Evolutionary conservation across 2,888 invertebrate species (phyloP).

Genomic region (Mythimna impura): DNA sequence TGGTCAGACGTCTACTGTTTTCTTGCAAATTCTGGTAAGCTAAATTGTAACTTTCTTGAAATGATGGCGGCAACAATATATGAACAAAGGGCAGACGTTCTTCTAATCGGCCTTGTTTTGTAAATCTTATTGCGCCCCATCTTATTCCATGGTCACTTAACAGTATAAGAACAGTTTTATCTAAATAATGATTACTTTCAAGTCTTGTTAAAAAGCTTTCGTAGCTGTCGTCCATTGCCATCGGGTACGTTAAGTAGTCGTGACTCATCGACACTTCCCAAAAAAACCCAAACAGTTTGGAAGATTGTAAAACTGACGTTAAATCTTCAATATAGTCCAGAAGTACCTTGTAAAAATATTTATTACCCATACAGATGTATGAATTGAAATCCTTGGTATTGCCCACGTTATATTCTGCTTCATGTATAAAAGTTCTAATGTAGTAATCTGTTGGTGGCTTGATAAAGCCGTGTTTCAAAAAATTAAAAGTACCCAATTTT

Average conservation of each 20-base stretch:
- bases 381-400: slow-evolving; percentile 92
- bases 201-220: slow-evolving; percentile 90
- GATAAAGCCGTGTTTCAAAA: slow-evolving; percentile 93
- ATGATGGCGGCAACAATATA: slow-evolving; percentile 93
- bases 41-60: slow-evolving; percentile 90
- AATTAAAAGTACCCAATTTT: slow-evolving; percentile 95
- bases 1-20: slow-evolving; percentile 94
- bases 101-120: slow-evolving; percentile 96
- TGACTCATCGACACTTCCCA: slow-evolving; percentile 96
- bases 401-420: slow-evolving; percentile 92
- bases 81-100: slow-evolving; percentile 96
- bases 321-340: slow-evolving; percentile 93
- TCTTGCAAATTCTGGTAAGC: slow-evolving; percentile 92
- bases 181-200: slow-evolving; percentile 88
- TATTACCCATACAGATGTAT: slow-evolving; percentile 92
- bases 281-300: slow-evolving; percentile 94
- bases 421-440: slow-evolving; percentile 93
- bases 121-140: slow-evolving; percentile 95
- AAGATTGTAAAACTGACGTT: slow-evolving; percentile 89
- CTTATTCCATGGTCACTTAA: slow-evolving; percentile 98
- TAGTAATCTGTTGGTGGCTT: slow-evolving; percentile 96
- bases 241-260: slow-evolving; percentile 95
- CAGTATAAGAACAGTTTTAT: slow-evolving; percentile 93
- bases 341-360: slow-evolving; percentile 93
- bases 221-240: slow-evolving; percentile 93